Evolutionary conservation across 2,113 vertebrate genomes (phyloP).

Genomic region (Hippocampus zosterae): DNA sequence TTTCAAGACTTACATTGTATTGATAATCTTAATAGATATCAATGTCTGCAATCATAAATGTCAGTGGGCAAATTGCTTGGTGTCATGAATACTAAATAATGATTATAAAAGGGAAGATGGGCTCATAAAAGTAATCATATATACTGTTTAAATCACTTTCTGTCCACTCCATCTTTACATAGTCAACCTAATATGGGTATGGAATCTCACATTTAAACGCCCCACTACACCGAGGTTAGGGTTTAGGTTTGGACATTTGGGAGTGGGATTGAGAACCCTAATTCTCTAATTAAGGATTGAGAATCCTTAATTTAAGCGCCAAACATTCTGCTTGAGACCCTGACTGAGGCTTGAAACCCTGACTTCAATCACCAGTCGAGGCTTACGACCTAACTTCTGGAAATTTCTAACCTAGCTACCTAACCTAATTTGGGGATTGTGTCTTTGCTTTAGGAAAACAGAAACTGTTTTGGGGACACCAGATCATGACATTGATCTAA

Average conservation of each 20-base stretch:
- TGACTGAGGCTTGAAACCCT: no score
- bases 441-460: no score
- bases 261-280: no score
- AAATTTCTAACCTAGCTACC: not conserved
- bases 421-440: no score
- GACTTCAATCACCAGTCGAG: no score
- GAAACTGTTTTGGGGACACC: not conserved
- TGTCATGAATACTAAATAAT: slow-evolving; percentile 54
- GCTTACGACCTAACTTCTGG: not conserved
- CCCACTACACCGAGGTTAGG: no score
- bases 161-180: not conserved
- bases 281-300: no score
- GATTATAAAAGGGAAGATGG: slow-evolving; percentile 22
- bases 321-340: no score
- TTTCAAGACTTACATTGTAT: not conserved
- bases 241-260: no score
- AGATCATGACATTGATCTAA: not conserved
- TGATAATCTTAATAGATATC: slow-evolving; percentile 1
- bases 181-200: not conserved
- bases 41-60: slow-evolving; percentile 54
- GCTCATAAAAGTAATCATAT: slow-evolving; percentile 41
- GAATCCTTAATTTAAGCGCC: no score
- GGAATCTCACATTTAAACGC: not conserved
- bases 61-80: slow-evolving; percentile 58
- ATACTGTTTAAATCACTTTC: slow-evolving; percentile 55